These are phyloP conservation scores for Sarcophilus harrisii DNA, from an alignment of 2,797 vertebrate genomes.

Conservation along the genomic window DNA sequence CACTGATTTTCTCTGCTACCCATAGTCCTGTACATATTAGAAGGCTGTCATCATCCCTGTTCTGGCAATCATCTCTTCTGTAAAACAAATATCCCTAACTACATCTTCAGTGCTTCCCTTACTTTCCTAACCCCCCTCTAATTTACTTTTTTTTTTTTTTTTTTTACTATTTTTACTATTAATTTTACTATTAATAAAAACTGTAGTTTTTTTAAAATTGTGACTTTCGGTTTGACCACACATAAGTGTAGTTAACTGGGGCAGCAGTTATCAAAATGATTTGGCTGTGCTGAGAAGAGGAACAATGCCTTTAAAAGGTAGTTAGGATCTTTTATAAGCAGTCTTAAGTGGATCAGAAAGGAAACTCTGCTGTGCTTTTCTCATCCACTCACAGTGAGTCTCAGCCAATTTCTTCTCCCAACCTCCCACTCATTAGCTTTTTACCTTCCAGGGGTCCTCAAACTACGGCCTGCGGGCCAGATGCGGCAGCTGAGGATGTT, in stretches of 20 bases:
- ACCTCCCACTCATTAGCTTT: not conserved
- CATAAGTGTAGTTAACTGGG: not conserved
- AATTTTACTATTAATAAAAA: no score
- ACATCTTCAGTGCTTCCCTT: not conserved
- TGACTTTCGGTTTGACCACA: not conserved
- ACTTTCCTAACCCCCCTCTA: not conserved
- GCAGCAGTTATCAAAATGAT: not conserved
- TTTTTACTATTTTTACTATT: no score
- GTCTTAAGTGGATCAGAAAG: not conserved
- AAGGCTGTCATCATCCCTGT: not conserved
- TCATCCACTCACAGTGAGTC: not conserved
- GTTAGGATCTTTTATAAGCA: not conserved
- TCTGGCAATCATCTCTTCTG: not conserved
- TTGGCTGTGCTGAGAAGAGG: not conserved
- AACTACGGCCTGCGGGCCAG: no score
- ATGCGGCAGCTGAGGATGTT: no score
- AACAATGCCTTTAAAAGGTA: not conserved
- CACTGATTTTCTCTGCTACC: not conserved
- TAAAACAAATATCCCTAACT: not conserved
- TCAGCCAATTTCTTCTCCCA: not conserved
- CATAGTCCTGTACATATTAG: not conserved
- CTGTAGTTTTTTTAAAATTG: no score
- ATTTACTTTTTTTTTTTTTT: not conserved
- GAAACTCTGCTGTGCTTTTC: not conserved
- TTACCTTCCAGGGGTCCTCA: no score